phyloP scores from a whole-genome alignment of 1,140 invertebrate genomes.

The Caenorhabditis remanei region DNA sequence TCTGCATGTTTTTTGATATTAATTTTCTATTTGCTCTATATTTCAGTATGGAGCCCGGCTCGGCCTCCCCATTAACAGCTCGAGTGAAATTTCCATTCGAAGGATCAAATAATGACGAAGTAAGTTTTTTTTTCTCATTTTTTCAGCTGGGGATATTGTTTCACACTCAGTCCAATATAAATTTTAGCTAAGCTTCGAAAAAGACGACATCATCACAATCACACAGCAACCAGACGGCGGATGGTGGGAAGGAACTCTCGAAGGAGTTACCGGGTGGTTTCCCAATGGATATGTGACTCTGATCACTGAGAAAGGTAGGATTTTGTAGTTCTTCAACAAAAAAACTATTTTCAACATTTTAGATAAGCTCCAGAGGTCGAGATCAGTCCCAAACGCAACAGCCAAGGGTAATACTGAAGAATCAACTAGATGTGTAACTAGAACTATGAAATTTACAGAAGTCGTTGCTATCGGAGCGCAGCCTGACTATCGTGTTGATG shows the following conservation, averaged over 20 bases:
- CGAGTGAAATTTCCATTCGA: conserved; percentile 26
- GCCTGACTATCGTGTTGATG: neutral
- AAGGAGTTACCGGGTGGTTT: conserved; percentile 96
- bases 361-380: conserved; percentile 8
- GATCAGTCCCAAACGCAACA: conserved; percentile 50
- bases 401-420: conserved; percentile 27
- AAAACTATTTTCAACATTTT: neutral
- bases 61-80: conserved; percentile 1
- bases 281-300: conserved; percentile 93
- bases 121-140: neutral
- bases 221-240: conserved; percentile 94
- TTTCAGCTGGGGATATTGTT: neutral
- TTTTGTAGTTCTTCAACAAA: neutral
- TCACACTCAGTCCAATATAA: neutral
- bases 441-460: neutral
- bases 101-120: conserved; percentile 37
- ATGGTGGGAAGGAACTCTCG: conserved; percentile 98
- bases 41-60: conserved; percentile 24
- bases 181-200: conserved; percentile 89
- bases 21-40: neutral
- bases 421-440: conserved; percentile 18
- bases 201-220: conserved; percentile 96
- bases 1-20: neutral
- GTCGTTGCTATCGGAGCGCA: conserved; percentile 3
- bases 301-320: conserved; percentile 62